Evolutionary conservation across 2,113 vertebrate species (phyloP), one percentile per base, ranked within the genome.

Genomic region (Bettongia penicillata): DNA sequence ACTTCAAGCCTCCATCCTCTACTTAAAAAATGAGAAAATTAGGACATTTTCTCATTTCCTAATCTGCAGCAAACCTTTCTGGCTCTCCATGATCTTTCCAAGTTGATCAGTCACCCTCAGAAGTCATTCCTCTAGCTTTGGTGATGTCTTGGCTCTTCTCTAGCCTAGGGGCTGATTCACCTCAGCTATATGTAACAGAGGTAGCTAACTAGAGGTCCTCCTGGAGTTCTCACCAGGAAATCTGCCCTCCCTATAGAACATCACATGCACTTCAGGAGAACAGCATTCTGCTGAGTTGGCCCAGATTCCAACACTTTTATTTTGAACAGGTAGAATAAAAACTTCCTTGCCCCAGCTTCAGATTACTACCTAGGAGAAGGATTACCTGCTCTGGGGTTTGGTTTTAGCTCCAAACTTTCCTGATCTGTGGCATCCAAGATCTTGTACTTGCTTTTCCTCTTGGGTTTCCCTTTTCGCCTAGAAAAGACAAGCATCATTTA

Each of bases 401-500:
- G 99, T 93, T 99, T 99, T 91, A 99, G 98, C 98, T 99, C 99
- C 98, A 99, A 96, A 95, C 99, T 98, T 96, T 99, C 99, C 95
- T 99, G 99, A 51, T 99, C 99, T 0, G 99, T 99, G 91, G 98
- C 99, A 97, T 99, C 99, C 93, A 99, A 97, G 91, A 99, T 99
- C 98, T 99, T 99, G 97, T 99, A 99, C 94, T 99, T 99, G 98
- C 99, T 99, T 98, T 99, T 99, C 96, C 99, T 99, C 97, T 99
- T 99, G 89, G 98, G 98, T 99, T 99, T 99, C 95, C 99, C 99
- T 98, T 99, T 99, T 77, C 99, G 98, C 98, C 99, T 99, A 94
- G 96, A 98, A 95, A 94, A 97, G 68, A 43, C 68, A 84, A 84
- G 37, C 43, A 84, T 6, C 68, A 84, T n/a, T 84, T 7, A 84